These are phyloP conservation scores for Cyanoderma ruficeps DNA, from an alignment of 2,113 vertebrate genomes.

Conservation along the genomic window DNA sequence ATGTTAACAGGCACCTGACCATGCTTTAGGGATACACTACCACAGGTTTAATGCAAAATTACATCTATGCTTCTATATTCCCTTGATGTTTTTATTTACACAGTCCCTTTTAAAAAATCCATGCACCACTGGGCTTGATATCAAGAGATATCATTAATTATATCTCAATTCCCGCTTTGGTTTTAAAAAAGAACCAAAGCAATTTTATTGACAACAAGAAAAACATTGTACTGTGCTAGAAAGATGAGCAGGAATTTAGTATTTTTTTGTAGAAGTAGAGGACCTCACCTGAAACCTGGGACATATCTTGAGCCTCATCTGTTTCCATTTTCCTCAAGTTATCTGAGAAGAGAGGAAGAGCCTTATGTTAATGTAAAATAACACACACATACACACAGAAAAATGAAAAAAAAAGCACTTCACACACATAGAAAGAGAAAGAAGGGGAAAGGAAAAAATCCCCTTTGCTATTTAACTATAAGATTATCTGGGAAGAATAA, in stretches of 20 bases:
- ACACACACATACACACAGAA: background rate
- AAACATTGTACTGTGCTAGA: background rate
- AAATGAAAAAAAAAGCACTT: background rate
- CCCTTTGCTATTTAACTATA: slow-evolving; percentile 66
- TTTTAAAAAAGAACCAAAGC: slow-evolving; percentile 31
- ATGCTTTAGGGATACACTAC: background rate
- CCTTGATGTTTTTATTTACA: slow-evolving; percentile 19
- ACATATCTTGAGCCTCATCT: slow-evolving; percentile 94
- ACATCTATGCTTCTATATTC: background rate
- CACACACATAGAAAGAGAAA: background rate
- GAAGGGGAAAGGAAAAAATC: background rate
- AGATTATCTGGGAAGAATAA: slow-evolving; percentile 76
- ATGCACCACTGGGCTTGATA: background rate
- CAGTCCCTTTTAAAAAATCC: slow-evolving; percentile 10
- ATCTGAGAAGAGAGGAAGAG: slow-evolving; percentile 80
- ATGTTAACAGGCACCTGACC: background rate
- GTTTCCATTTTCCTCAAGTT: slow-evolving; percentile 96
- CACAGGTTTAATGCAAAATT: slow-evolving; percentile 11
- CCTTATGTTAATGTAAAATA: slow-evolving; percentile 78
- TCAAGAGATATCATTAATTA: background rate
- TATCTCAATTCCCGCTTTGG: background rate
- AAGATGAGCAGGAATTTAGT: slow-evolving; percentile 33
- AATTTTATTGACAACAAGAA: slow-evolving; percentile 32
- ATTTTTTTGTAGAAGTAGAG: slow-evolving; percentile 7
- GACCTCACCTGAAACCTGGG: slow-evolving; percentile 95